A percentile compares a stretch with the other conserved stretches of the same genome.
Evolutionary conservation across 2,113 vertebrate genomes (phyloP).

Genomic region (Megatriorchis doriae): DNA sequence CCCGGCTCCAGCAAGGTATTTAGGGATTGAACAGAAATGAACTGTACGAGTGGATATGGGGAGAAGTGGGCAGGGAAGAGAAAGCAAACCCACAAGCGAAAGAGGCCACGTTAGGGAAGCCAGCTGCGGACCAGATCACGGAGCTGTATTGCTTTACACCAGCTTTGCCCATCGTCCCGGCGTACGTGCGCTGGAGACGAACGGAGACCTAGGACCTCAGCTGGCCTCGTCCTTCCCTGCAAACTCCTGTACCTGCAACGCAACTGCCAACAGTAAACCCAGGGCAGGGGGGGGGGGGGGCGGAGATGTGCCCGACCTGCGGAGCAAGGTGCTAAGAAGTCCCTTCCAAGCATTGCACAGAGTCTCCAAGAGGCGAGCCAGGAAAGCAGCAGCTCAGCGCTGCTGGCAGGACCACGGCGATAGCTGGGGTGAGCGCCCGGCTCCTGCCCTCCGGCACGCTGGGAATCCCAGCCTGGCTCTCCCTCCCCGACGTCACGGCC

Average conservation of each 20-base stretch:
- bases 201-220: background rate
- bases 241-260: background rate
- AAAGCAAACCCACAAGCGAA: background rate
- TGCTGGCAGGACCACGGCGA: background rate
- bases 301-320: background rate
- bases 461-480: slow-evolving; percentile 43
- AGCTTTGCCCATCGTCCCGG: background rate
- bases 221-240: background rate
- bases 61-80: background rate
- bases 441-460: slow-evolving; percentile 35
- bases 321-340: background rate
- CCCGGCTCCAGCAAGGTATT: background rate
- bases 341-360: slow-evolving; percentile 33
- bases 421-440: slow-evolving; percentile 12
- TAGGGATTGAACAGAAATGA: background rate
- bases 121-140: background rate
- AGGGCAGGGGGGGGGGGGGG: background rate
- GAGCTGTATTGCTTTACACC: background rate
- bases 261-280: background rate
- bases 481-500: slow-evolving; percentile 31
- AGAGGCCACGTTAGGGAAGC: background rate
- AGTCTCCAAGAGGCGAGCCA: slow-evolving; percentile 29
- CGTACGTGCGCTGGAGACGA: background rate
- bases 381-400: slow-evolving; percentile 15
- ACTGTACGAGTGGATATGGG: accelerated